phyloP scores from a whole-genome alignment of 2,888 invertebrate species.

The Lasioglossum marginatum region DNA sequence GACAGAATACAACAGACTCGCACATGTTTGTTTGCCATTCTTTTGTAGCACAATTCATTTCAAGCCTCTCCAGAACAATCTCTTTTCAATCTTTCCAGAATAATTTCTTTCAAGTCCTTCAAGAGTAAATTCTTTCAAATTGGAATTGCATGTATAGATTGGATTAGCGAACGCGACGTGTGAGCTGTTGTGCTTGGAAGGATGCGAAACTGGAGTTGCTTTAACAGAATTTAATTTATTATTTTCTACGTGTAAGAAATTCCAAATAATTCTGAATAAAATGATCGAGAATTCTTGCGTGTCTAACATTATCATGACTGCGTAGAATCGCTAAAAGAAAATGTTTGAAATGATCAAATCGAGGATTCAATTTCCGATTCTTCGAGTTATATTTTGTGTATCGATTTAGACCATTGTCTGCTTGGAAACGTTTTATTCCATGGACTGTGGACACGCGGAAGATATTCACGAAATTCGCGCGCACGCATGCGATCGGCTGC shows the following conservation, averaged over 20 bases:
- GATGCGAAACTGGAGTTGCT: not conserved
- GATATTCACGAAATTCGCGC: slow-evolving; percentile 19
- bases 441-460: not conserved
- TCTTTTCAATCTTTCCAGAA: not conserved
- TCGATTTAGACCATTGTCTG: not conserved
- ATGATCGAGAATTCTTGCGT: not conserved
- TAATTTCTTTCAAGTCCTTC: not conserved
- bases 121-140: no score
- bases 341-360: not conserved
- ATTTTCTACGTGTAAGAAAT: no score
- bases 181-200: not conserved
- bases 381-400: not conserved
- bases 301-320: not conserved
- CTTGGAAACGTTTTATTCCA: not conserved
- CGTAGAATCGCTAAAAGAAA: not conserved
- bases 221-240: no score
- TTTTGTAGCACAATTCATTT: not conserved
- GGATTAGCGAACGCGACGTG: not conserved
- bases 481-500: slow-evolving; percentile 31
- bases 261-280: not conserved
- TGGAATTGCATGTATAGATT: not conserved
- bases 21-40: not conserved
- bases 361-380: not conserved
- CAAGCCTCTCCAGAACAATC: not conserved
- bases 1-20: not conserved